A percentile compares a stretch with the other conserved stretches of the same genome.
Evolutionary conservation across 2,113 vertebrate genomes (phyloP).

Genomic region (Cepphus grylle): DNA sequence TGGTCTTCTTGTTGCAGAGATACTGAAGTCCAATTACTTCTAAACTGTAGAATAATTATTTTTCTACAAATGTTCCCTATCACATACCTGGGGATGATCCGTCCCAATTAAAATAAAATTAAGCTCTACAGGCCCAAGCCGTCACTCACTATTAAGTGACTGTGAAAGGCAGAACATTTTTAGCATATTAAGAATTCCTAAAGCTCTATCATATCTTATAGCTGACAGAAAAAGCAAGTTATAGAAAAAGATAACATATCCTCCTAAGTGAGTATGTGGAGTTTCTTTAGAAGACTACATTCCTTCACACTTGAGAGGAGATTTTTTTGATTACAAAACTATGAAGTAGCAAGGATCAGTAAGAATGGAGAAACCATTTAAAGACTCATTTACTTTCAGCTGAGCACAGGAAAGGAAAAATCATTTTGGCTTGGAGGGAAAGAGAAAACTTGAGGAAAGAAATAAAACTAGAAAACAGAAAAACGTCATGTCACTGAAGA

Average conservation of each 20-base stretch:
- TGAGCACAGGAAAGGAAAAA: background rate
- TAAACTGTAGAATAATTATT: background rate
- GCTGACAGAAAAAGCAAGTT: background rate
- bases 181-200: background rate
- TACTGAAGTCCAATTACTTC: background rate
- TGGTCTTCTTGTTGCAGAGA: background rate
- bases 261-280: background rate
- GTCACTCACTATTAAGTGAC: background rate
- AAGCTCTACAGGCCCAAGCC: background rate
- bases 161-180: background rate
- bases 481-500: background rate
- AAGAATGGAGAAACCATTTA: background rate
- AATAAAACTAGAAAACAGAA: conserved; percentile 10
- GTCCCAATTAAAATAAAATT: background rate
- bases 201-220: background rate
- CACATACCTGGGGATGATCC: background rate
- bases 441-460: background rate
- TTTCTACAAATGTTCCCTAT: background rate
- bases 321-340: conserved; percentile 13
- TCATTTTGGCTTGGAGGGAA: background rate
- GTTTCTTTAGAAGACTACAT: background rate
- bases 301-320: background rate
- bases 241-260: background rate
- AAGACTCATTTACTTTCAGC: conserved; percentile 17
- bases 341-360: background rate